Base-by-base conservation (phyloP, 2,797 vertebrate species). In the Coranthus polyacanthus region DNA sequence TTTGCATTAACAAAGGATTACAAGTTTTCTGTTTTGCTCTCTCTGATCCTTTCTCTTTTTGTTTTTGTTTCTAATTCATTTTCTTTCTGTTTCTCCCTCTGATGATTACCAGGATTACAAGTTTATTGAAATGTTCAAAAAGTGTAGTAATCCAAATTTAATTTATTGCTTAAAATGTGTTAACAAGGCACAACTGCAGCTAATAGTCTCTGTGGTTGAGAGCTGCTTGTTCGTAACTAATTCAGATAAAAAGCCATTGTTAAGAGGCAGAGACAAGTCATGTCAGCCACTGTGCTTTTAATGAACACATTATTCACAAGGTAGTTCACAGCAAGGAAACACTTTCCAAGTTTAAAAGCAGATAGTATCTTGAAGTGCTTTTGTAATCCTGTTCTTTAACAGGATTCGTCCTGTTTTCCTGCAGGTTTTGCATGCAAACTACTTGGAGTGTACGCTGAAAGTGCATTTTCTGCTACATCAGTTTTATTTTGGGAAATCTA, bases 1-100 rank as follows among this genome's bases (percentile, higher is more conserved):
- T 37, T 38, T 55, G 36, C 46, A 51, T 55, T 59, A 59, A 78
- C 1, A 2, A 32, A 29, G 74, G 83, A 84, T 86, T 86, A 85
- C 81, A 77, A 73, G 46, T 68, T 39, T 26, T 60, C 51, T 20
- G n/a, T 61, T 62, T 37, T n/a, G n/a, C n/a, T n/a, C n/a, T 39
- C 53, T 50, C 38, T 71, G 56, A 45, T 66, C 39, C 20, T 24
- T n/a, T 22, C 17, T 41, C 29, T 38, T 60, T 75, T 45, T 34
- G 13, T 45, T 68, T 66, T 36, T 22, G 38, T 65, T 15, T 18
- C 54, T 60, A 12, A 20, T 15, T 63, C 50, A 5, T 38, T 38
- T 13, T 36, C 34, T 36, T 36, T 36, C 17, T 11, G 10, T 39
- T 46, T 54, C 13, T 46, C 10, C 1, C 1, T 55, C 44, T 61